These are phyloP conservation scores for Diacarnus erythraeanus DNA, from an alignment of 37 sponge, comb jelly and placozoan species.

Conservation along the genomic window DNA sequence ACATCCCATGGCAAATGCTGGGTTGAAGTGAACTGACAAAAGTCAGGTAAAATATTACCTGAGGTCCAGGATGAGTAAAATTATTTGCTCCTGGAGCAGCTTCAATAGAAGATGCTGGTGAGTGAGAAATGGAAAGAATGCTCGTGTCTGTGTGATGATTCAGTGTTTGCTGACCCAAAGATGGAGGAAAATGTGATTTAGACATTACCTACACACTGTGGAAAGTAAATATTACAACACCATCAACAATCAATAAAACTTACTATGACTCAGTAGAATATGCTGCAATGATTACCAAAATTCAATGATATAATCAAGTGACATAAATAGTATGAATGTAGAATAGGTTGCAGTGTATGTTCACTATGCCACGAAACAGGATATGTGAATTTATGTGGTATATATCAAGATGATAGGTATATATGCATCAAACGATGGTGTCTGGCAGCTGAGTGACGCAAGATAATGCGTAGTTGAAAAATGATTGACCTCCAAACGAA, in stretches of 20 bases:
- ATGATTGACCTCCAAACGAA: too few species aligned
- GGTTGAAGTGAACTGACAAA: too few species aligned
- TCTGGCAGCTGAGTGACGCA: not conserved
- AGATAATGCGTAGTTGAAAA: too few species aligned
- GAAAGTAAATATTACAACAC: not conserved
- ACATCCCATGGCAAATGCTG: too few species aligned
- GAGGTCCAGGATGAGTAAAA: not conserved
- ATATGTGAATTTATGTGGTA: too few species aligned
- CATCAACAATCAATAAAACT: not conserved
- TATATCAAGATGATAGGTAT: too few species aligned
- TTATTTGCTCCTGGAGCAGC: not conserved
- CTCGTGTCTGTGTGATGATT: not conserved
- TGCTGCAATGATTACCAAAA: not conserved
- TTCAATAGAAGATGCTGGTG: not conserved
- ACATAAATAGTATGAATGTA: too few species aligned
- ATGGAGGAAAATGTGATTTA: not conserved
- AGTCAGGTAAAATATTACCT: not conserved
- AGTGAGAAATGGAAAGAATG: constrained; percentile 1
- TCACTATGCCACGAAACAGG: too few species aligned
- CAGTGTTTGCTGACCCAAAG: not conserved
- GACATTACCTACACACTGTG: not conserved
- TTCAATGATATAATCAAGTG: not conserved
- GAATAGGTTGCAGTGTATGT: too few species aligned
- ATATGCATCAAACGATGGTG: not conserved
- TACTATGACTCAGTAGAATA: too few species aligned